Percentiles rank a stretch among this genome's conserved stretches.
Evolutionary conservation across 2,888 invertebrate genomes (phyloP).

Genomic region (Muschampia plurimacula): DNA sequence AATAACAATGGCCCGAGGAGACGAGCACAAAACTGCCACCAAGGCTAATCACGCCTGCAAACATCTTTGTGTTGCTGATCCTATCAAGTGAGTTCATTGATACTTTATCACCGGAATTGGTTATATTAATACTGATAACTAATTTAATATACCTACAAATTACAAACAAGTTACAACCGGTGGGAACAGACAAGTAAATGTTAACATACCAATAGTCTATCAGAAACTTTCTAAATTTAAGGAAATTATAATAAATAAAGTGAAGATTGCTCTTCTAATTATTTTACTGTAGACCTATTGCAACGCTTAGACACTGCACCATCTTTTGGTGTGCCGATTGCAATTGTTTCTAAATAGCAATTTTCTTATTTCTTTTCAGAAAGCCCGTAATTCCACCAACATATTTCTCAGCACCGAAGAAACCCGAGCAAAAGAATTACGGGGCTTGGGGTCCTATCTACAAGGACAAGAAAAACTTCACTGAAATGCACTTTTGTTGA

Average conservation of each 20-base stretch:
- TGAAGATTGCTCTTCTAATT: too few species aligned
- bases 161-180: too few species aligned
- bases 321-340: neutral
- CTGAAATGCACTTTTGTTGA: constrained; percentile 89
- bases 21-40: constrained; percentile 77
- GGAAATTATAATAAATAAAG: too few species aligned
- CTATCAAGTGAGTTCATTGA: constrained; percentile 66
- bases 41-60: constrained; percentile 77
- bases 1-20: constrained; percentile 79
- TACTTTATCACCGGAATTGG: neutral
- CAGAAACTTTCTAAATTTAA: too few species aligned
- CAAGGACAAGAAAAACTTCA: constrained; percentile 90
- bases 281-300: too few species aligned
- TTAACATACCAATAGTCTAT: too few species aligned
- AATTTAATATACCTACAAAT: neutral
- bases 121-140: neutral
- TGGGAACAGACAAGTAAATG: too few species aligned
- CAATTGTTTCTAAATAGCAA: neutral
- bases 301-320: too few species aligned
- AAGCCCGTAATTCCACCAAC: constrained; percentile 63
- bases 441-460: constrained; percentile 86
- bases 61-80: constrained; percentile 70
- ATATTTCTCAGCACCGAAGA: constrained; percentile 67
- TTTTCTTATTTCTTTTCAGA: constrained; percentile 54
- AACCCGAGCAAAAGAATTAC: constrained; percentile 78